Evolutionary conservation across 1,140 invertebrate genomes (phyloP), one percentile per base, ranked within the genome.

Genomic region (Penaeus vannamei): DNA sequence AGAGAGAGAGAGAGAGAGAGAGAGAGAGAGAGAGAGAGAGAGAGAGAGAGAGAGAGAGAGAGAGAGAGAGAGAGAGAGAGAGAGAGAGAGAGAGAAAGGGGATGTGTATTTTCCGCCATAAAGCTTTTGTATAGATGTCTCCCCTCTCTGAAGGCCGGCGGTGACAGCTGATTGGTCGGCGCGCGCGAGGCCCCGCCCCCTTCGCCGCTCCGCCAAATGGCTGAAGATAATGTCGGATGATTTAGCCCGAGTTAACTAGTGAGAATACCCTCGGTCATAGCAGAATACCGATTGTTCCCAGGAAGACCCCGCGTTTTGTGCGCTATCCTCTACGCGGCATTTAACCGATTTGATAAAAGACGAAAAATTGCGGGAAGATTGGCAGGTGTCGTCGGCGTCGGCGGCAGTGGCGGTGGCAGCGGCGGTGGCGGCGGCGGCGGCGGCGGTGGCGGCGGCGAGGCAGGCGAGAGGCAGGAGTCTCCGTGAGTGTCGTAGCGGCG

Each of bases 161-260:
- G 82, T 85, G 87, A 84, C 72, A 64, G 82, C 66, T 79, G 87
- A 89, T 89, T 89, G 87, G 87, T 59, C 53, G 22, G 22, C 22
- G 32, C 19, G 53, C 19, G 53, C 72, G 20, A n/a, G 17, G 81
- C 81, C 87, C 72, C 87, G 62, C 81, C 87, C 87, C 69, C 66
- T n/a, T 59, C 64, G 23, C 85, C 85, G 22, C 66, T 62, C 69
- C 87, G 87, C 87, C 87, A 89, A 89, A 89, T 89, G 87, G 87
- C 80, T 72, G 81, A 85, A 89, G 87, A 89, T 89, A 89, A 89
- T 89, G 82, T 84, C 72, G 82, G 87, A 89, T 89, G 87, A 89
- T 89, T 89, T 89, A 89, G 87, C 87, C 87, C 87, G 84, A 89
- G 87, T 89, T 89, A 89, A 89, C 87, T 89, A 89, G 82, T 84